These are phyloP conservation scores for Parnassius mnemosyne DNA, from an alignment of 2,888 invertebrate genomes.

Conservation along the genomic window DNA sequence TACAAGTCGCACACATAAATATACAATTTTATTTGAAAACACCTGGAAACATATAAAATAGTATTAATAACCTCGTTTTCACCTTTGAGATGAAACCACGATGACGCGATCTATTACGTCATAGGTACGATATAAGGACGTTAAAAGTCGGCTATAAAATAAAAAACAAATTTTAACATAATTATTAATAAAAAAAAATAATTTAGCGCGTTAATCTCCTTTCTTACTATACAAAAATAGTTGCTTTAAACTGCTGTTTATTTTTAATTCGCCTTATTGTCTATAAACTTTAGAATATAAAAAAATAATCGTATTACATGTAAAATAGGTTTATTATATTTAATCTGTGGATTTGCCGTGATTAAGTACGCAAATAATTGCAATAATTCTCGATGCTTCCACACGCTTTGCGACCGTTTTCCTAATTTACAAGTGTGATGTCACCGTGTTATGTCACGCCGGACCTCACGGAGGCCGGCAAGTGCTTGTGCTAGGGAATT, in stretches of 20 bases:
- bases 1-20: too few species aligned
- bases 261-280: not conserved
- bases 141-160: not conserved
- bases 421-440: constrained; percentile 32
- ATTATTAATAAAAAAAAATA: not conserved
- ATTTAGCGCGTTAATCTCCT: not conserved
- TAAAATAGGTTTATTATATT: too few species aligned
- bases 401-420: constrained; percentile 7
- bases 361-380: constrained; percentile 11
- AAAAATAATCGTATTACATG: too few species aligned
- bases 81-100: constrained; percentile 10
- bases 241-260: not conserved
- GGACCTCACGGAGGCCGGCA: constrained; percentile 36
- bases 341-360: too few species aligned
- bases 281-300: not conserved
- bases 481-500: constrained; percentile 26
- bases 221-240: too few species aligned
- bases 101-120: constrained; percentile 15
- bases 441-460: constrained; percentile 33
- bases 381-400: constrained; percentile 5
- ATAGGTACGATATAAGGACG: not conserved
- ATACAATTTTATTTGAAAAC: too few species aligned
- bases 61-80: not conserved
- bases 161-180: not conserved
- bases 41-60: too few species aligned